These are phyloP conservation scores for Encarsia formosa DNA, from an alignment of 2,888 invertebrate genomes.

Conservation along the genomic window DNA sequence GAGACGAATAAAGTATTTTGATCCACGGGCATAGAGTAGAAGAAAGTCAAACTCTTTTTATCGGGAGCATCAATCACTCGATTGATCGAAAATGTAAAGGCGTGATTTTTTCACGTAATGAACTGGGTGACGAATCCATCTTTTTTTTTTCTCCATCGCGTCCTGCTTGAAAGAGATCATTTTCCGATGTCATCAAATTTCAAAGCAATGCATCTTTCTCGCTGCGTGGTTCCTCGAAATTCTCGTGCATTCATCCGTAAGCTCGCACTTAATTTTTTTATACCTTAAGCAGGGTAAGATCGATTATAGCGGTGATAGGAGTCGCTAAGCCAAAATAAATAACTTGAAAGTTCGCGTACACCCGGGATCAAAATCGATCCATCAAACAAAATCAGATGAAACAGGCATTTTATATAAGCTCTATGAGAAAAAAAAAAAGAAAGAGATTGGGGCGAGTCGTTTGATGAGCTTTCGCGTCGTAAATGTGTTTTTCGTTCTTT, in stretches of 20 bases:
- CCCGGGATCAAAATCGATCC: slow-evolving; percentile 10
- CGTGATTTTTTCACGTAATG: slow-evolving; percentile 7
- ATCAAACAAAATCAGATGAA: slow-evolving; percentile 15
- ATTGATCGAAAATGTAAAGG: slow-evolving; percentile 11
- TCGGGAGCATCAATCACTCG: too few relatives aligned
- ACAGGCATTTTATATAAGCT: slow-evolving; percentile 9
- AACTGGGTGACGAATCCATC: too few relatives aligned
- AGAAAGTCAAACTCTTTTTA: slow-evolving; percentile 1
- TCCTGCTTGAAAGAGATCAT: too few relatives aligned
- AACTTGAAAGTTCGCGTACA: slow-evolving; percentile 9
- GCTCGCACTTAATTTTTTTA: slow-evolving; percentile 1
- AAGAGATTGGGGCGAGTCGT: not conserved
- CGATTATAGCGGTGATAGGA: slow-evolving; percentile 17
- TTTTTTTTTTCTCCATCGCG: too few relatives aligned
- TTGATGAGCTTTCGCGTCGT: slow-evolving; percentile 3
- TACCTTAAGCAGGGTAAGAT: slow-evolving; percentile 17
- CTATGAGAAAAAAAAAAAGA: too few relatives aligned
- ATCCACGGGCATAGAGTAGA: too few relatives aligned
- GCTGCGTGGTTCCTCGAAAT: not conserved
- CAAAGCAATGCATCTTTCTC: slow-evolving; percentile 15
- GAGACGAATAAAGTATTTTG: too few relatives aligned
- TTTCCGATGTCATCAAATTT: slow-evolving; percentile 4
- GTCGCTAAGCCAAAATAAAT: slow-evolving; percentile 22
- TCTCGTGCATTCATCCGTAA: not conserved
- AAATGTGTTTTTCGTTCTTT: slow-evolving; percentile 1